Percentiles rank a stretch among this genome's conserved stretches.
Evolutionary conservation across 1,140 invertebrate genomes (phyloP).

Genomic region (Aphelinus atriplicis): DNA sequence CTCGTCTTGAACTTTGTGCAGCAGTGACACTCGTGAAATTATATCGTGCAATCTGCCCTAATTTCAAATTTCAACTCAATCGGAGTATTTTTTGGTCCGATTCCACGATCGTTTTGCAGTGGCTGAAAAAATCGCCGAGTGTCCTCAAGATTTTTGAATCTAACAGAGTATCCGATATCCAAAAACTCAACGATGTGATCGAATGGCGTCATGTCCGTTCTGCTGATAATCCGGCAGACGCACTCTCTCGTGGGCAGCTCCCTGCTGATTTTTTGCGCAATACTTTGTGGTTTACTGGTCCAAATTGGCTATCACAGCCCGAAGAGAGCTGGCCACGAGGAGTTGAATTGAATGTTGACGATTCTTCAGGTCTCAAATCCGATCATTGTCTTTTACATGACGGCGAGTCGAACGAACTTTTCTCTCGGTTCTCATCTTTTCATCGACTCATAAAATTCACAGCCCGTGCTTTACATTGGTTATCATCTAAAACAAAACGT

Average conservation of each 20-base stretch:
- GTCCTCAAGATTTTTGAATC: background rate
- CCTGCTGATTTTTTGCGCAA: background rate
- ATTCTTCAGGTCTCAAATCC: too few relatives aligned
- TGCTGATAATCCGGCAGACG: background rate
- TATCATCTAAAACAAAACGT: too few relatives aligned
- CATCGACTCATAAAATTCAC: too few relatives aligned
- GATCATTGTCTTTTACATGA: too few relatives aligned
- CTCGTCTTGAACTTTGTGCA: constrained; percentile 43
- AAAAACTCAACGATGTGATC: background rate
- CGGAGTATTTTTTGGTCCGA: constrained; percentile 2
- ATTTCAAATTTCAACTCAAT: background rate
- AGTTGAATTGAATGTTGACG: too few relatives aligned
- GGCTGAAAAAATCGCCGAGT: background rate
- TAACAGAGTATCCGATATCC: background rate
- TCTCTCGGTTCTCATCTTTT: too few relatives aligned
- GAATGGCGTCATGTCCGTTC: background rate
- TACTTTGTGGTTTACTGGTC: background rate
- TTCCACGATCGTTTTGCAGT: background rate
- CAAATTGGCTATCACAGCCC: background rate
- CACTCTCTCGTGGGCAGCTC: background rate
- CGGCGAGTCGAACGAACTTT: too few relatives aligned
- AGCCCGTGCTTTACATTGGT: too few relatives aligned
- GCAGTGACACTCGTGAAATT: constrained; percentile 37
- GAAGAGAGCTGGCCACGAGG: background rate
- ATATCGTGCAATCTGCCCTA: background rate